Base-by-base conservation (phyloP, 2,113 vertebrate species). In the Tricholaema leucomelas region DNA sequence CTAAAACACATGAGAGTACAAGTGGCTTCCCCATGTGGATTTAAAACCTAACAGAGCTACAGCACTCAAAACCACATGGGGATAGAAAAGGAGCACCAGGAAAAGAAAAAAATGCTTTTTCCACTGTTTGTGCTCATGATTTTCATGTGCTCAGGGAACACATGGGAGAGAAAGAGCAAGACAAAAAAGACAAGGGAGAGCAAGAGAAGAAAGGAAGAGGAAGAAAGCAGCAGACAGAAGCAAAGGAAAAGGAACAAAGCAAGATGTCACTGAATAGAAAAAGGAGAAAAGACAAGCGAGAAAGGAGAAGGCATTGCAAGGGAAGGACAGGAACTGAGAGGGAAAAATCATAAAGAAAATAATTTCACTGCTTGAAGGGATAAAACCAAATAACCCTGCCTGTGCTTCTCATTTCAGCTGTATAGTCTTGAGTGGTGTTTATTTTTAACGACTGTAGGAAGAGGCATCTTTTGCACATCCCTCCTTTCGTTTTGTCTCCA, bases 1-100 rank as follows among this genome's bases (percentile, higher is more conserved):
- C 87, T 87, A 74, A 96, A 94, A 85, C 92, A 96, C 81, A 90
- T 92, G 86, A 89, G 85, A 91, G 28, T 95, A 94, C 81, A 94
- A 96, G 95, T 89, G 89, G 69, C 65, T 92, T 96, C 81, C 85
- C 87, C 75, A 83, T 60, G 76, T 87, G 90, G 75, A 70, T 87
- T 94, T 96, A 85, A 95, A 93, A 73, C 72, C 69, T 87, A 91
- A 87, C 87, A 92, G 93, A 90, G 71, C 87, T 90, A 46, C 73
- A 83, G 73, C 56, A 85, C 87, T 55, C 87, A 82, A 85, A 89
- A 79, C 35, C 90, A 79, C 72, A 88, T 70, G 67, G 70, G 82
- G 38, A 86, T 73, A 77, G 92, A 63, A 84, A 96, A 91, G 44
- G 18, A 90, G n/a, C 46, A 90, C 81, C 40, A 40, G 38, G 67